These are phyloP conservation scores for Lasioglossum marginatum DNA, from an alignment of 2,888 invertebrate genomes.

Conservation along the genomic window DNA sequence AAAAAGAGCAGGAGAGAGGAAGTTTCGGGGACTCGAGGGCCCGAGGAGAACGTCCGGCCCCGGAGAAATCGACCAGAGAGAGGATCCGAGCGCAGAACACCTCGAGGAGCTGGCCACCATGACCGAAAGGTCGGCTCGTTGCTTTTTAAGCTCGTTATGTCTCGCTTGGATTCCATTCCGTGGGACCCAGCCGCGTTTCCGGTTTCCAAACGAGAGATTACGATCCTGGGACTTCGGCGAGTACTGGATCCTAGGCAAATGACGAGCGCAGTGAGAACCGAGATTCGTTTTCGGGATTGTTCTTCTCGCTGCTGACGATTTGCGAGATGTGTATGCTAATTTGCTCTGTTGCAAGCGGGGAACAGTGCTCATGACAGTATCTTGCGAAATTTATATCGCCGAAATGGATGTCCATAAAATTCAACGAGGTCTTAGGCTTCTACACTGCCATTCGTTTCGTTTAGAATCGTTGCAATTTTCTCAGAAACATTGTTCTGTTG, in stretches of 20 bases:
- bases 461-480: not conserved
- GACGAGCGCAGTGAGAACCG: constrained; percentile 6
- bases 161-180: constrained; percentile 23
- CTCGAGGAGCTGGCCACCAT: constrained; percentile 8
- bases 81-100: not conserved
- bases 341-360: not conserved
- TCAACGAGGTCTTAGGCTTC: no score
- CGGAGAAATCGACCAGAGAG: constrained; percentile 11
- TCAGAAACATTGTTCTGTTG: not conserved
- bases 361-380: not conserved
- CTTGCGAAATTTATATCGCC: not conserved
- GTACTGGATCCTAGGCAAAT: constrained; percentile 10
- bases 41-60: not conserved
- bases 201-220: constrained; percentile 51
- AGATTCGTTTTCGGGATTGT: constrained; percentile 12
- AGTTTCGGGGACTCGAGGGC: constrained; percentile 46
- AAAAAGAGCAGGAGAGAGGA: constrained; percentile 57
- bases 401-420: not conserved
- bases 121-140: constrained; percentile 43
- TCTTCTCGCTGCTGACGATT: not conserved
- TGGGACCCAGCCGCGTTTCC: constrained; percentile 41
- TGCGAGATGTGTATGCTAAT: not conserved
- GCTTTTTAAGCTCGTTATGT: not conserved
- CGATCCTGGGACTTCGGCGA: not conserved
- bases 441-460: no score